Percentiles rank a stretch among this genome's conserved stretches.
Conservation (phyloP, 2,888 invertebrate species). For the Synanthedon formicaeformis region DNA sequence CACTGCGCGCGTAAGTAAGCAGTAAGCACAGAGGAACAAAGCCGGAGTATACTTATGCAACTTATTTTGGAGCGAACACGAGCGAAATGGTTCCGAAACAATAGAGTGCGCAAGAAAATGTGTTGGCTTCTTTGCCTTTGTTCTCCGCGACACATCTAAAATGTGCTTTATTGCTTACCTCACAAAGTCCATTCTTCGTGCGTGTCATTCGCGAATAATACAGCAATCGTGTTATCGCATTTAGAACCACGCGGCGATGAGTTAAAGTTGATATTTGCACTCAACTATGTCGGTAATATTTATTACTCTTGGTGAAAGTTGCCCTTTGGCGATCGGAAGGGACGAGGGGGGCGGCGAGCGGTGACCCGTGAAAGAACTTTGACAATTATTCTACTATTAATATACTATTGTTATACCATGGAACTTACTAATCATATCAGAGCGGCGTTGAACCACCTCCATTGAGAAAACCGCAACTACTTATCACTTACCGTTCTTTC, state of each 20-base stretch:
- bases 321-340: background rate
- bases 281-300: background rate
- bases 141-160: background rate
- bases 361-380: background rate
- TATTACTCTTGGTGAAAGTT: background rate
- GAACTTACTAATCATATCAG: too few relatives aligned
- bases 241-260: background rate
- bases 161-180: too few relatives aligned
- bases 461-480: too few relatives aligned
- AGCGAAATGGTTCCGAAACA: background rate
- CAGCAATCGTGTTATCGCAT: background rate
- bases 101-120: background rate
- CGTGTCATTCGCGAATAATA: too few relatives aligned
- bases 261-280: background rate
- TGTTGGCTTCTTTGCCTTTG: background rate
- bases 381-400: too few relatives aligned
- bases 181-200: too few relatives aligned
- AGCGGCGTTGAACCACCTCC: too few relatives aligned
- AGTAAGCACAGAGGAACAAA: too few relatives aligned
- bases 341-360: background rate
- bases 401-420: too few relatives aligned
- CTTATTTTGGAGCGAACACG: background rate
- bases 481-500: too few relatives aligned
- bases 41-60: background rate
- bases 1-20: too few relatives aligned